phyloP scores from a whole-genome alignment of 2,113 vertebrate species.

The Cottus gobio region DNA sequence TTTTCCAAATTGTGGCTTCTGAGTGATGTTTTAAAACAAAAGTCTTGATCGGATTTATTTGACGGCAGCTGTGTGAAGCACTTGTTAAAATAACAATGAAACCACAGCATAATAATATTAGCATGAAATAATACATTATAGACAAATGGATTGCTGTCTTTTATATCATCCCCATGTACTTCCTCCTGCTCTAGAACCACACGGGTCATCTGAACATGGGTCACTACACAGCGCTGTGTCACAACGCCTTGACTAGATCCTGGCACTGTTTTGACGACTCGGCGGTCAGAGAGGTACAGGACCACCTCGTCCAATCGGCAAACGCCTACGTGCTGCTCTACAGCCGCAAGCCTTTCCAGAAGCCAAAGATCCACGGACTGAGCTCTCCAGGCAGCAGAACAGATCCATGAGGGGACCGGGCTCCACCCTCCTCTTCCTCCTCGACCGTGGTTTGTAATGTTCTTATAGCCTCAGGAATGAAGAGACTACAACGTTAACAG shows the following conservation, averaged over 20 bases:
- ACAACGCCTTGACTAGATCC: constrained; percentile 74
- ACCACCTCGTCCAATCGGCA: constrained; percentile 81
- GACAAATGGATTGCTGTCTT: neutral
- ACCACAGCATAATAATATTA: neutral
- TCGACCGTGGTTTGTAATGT: neutral
- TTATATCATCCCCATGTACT: neutral
- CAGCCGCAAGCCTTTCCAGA: constrained; percentile 77
- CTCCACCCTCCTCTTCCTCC: neutral
- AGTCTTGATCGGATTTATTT: neutral
- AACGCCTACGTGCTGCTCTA: constrained; percentile 89
- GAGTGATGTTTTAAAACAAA: neutral
- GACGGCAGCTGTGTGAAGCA: neutral
- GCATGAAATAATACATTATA: neutral
- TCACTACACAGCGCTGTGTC: constrained; percentile 90
- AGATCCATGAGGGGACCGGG: neutral
- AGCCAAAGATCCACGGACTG: constrained; percentile 61
- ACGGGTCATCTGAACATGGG: constrained; percentile 88
- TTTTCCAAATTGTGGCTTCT: neutral
- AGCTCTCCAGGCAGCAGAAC: neutral
- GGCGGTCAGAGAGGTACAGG: constrained; percentile 77
- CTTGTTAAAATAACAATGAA: neutral
- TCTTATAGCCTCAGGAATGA: neutral
- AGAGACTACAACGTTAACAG: neutral
- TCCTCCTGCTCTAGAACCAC: constrained; percentile 84
- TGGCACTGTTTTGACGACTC: constrained; percentile 90